Percentiles rank a stretch among this genome's conserved stretches.
phyloP scores from a whole-genome alignment of 2,888 invertebrate species.

The Drosophila quinaria region DNA sequence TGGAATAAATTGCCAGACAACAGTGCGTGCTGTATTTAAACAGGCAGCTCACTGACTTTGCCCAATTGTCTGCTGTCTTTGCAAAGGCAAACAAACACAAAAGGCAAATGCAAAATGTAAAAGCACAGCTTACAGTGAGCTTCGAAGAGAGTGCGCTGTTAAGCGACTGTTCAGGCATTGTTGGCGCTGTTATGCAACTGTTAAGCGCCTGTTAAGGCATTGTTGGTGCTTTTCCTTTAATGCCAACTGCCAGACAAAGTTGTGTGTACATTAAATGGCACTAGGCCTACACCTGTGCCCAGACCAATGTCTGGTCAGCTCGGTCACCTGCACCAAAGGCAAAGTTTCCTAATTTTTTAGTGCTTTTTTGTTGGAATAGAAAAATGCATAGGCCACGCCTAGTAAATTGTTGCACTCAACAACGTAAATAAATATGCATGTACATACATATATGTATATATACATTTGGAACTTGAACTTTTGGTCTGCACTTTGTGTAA shows the following conservation, averaged over 20 bases:
- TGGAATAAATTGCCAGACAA: constrained; percentile 76
- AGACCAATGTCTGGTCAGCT: constrained; percentile 22
- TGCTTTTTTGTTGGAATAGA: neutral
- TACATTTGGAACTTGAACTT: constrained; percentile 67
- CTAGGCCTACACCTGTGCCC: constrained; percentile 39
- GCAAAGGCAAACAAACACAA: constrained; percentile 60
- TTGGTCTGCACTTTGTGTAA: constrained; percentile 55
- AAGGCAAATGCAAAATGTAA: constrained; percentile 24
- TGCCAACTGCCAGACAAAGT: constrained; percentile 29
- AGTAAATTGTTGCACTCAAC: constrained; percentile 31
- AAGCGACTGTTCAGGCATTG: constrained; percentile 47
- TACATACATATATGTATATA: constrained; percentile 20
- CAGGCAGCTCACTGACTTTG: constrained; percentile 50
- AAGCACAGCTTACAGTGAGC: constrained; percentile 59
- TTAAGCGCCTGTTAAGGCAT: constrained; percentile 43
- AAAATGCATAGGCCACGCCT: constrained; percentile 16
- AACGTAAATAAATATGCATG: constrained; percentile 3
- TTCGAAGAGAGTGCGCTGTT: constrained; percentile 65
- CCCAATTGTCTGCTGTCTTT: constrained; percentile 47
- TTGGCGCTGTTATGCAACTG: too few species aligned
- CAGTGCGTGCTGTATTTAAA: constrained; percentile 77
- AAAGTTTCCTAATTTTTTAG: constrained; percentile 11
- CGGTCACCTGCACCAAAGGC: constrained; percentile 2
- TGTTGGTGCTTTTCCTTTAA: constrained; percentile 27
- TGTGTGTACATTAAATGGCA: constrained; percentile 31